Evolutionary conservation across 2,888 invertebrate species (phyloP).

Genomic region (Thera britannica): DNA sequence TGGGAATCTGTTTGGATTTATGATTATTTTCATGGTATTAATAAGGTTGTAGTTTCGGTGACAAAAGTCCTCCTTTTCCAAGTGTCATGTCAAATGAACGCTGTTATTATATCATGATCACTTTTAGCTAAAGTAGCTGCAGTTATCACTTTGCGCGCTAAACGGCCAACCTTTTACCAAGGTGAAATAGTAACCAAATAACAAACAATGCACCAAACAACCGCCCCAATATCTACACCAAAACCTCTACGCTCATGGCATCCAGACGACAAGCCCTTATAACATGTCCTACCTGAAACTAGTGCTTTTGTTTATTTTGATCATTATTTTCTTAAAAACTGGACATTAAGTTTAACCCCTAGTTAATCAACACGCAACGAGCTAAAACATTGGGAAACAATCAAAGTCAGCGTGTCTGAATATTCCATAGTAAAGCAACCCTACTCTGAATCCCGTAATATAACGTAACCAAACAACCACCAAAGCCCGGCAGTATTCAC

Average conservation of each 20-base stretch:
- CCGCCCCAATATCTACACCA: too few relatives aligned
- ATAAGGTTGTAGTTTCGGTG: background rate
- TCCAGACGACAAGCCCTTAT: too few relatives aligned
- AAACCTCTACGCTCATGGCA: too few relatives aligned
- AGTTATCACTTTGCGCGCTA: too few relatives aligned
- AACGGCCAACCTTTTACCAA: background rate
- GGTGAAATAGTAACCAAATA: constrained; percentile 22
- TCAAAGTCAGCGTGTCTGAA: constrained; percentile 14
- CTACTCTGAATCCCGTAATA: constrained; percentile 8
- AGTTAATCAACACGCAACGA: background rate
- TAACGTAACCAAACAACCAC: background rate
- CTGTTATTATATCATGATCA: too few relatives aligned
- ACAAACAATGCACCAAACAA: constrained; percentile 36
- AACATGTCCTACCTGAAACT: too few relatives aligned
- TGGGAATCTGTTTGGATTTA: constrained; percentile 17
- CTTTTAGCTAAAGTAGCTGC: too few relatives aligned
- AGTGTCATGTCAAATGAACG: too few relatives aligned
- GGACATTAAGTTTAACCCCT: too few relatives aligned
- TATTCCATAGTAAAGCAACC: constrained; percentile 21
- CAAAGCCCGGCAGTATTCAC: constrained; percentile 23
- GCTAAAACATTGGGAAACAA: background rate
- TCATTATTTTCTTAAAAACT: too few relatives aligned
- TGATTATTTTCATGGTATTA: constrained; percentile 1
- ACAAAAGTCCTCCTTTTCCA: background rate
- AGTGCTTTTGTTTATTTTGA: too few relatives aligned